Evolutionary conservation across 2,797 vertebrate genomes (phyloP), one percentile per base, ranked within the genome.

Genomic region (Amblyraja radiata): DNA sequence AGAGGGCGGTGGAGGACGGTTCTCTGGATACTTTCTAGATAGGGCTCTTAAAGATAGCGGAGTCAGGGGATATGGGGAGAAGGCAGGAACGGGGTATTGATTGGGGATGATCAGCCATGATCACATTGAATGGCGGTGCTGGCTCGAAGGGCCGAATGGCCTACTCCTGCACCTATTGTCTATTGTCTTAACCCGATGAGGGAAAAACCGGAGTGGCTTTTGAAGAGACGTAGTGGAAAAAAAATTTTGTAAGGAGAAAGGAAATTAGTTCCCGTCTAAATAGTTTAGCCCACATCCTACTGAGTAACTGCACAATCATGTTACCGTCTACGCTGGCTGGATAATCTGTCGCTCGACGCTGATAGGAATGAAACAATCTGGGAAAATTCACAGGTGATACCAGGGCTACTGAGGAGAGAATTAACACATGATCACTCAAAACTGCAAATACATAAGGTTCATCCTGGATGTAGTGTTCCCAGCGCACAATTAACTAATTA

Each of bases 161-260:
- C 11, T 68, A 0, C 18, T 68, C 65, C 65, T 18, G 65, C 18
- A 18, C 46, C 9, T 16, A 13, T 68, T 68, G 65, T 68, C 10
- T 10, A 16, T 68, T 11, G 65, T 23, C n/a, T 39, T 68, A 16
- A 1, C 18, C 65, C 11, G 36, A 32, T 71, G 65, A 90, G 18
- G 9, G 81, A 32, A 58, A 25, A 83, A 28, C 3, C 63, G n/a
- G 65, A 28, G 28, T 39, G 25, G 54, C 25, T 11, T 76, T 21
- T 74, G 93, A 63, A 36, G 93, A 28, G 9, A 21, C 13, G 61
- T 0, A 2, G 83, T 90, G 94, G 94, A 93, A 93, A 94, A 76
- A 94, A 95, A 71, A 46, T 32, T 93, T 93, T 36, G 95, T 95
- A 93, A 94, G 93, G 95, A 95, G 93, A 93, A 93, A 94, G 94